These are phyloP conservation scores for Chelonia mydas DNA, from an alignment of 2,797 vertebrate genomes.

Conservation along the genomic window DNA sequence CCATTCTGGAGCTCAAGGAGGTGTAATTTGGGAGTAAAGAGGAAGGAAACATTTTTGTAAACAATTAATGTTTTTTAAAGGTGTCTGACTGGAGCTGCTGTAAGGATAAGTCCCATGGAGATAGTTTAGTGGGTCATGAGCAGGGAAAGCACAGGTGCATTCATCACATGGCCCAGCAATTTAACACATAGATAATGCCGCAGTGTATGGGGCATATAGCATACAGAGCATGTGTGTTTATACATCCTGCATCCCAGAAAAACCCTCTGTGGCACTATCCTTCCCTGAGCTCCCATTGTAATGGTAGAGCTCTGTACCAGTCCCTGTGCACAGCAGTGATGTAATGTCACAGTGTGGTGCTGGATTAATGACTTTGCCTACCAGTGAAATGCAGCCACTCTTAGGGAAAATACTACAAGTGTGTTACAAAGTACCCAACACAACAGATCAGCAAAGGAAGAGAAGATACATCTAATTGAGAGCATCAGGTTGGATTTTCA, in stretches of 20 bases:
- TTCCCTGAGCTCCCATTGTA: neutral
- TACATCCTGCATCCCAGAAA: neutral
- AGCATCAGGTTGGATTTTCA: neutral
- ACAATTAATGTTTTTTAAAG: neutral
- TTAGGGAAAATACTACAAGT: neutral
- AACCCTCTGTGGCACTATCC: neutral
- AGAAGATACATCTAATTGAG: neutral
- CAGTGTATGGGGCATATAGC: neutral
- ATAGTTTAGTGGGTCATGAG: neutral
- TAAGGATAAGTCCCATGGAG: neutral
- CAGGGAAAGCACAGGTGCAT: neutral
- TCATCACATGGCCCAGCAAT: neutral
- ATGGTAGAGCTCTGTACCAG: neutral
- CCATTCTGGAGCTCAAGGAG: constrained; percentile 25
- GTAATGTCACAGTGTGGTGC: neutral
- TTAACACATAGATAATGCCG: neutral
- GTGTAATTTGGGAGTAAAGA: constrained; percentile 4
- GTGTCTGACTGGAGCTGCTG: fast-evolving
- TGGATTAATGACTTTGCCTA: neutral
- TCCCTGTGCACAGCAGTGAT: neutral
- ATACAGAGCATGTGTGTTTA: neutral
- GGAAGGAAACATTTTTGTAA: neutral
- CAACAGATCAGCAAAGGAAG: neutral
- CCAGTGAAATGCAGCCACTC: neutral
- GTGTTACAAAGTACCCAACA: neutral